Evolutionary conservation across 2,888 invertebrate species (phyloP).

Genomic region (Philaethria dido): DNA sequence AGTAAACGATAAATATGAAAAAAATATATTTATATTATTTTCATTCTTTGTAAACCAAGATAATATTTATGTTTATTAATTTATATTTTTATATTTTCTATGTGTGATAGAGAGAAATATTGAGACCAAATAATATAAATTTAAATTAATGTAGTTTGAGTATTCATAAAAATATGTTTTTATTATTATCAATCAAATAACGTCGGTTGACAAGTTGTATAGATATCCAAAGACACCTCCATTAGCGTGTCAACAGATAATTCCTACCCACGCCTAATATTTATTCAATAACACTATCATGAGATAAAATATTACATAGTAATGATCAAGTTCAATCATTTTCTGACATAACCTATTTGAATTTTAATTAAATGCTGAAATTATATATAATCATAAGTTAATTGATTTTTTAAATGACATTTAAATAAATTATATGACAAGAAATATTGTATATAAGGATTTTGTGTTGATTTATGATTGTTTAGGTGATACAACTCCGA

Average conservation of each 20-base stretch:
- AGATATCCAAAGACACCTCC: conserved; percentile 21
- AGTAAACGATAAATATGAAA: too few species aligned
- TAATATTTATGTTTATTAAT: too few species aligned
- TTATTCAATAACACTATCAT: conserved; percentile 34
- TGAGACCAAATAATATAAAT: too few species aligned
- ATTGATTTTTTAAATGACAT: conserved; percentile 10
- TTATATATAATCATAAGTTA: conserved; percentile 7
- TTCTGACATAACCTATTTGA: conserved; percentile 10
- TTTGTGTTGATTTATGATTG: too few species aligned
- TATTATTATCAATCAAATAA: conserved; percentile 1
- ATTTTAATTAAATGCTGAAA: conserved; percentile 10
- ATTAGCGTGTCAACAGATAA: conserved; percentile 34
- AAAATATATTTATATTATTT: too few species aligned
- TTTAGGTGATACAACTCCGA: too few species aligned
- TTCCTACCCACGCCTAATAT: conserved; percentile 34
- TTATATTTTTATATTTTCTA: too few species aligned
- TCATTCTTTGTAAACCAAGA: too few species aligned
- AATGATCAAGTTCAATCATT: conserved; percentile 30
- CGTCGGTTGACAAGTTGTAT: conserved; percentile 12
- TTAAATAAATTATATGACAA: not conserved
- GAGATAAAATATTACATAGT: conserved; percentile 30
- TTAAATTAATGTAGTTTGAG: too few species aligned
- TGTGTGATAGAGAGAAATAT: too few species aligned
- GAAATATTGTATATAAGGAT: not conserved
- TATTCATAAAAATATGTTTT: not conserved